phyloP scores from a whole-genome alignment of 2,888 invertebrate species.

The Eustalomyia histrio region DNA sequence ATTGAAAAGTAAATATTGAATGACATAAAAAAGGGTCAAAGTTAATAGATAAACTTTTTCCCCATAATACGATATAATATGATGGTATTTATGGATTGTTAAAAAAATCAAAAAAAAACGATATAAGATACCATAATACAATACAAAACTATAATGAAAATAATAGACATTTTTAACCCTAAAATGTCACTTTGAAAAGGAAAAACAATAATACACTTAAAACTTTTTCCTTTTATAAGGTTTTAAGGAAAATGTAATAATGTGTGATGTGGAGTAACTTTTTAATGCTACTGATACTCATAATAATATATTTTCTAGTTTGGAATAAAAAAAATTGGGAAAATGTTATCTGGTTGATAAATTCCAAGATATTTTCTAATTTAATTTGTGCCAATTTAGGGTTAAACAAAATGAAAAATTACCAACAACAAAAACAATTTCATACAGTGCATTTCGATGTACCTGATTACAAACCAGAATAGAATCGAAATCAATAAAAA shows the following conservation, averaged over 20 bases:
- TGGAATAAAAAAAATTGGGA: too few species aligned
- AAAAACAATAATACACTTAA: too few species aligned
- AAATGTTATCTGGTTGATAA: too few species aligned
- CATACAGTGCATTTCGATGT: too few species aligned
- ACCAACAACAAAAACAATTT: neutral
- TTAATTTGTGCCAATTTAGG: neutral
- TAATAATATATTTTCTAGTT: too few species aligned
- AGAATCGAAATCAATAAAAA: too few species aligned
- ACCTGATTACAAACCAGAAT: too few species aligned
- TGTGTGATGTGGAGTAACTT: too few species aligned
- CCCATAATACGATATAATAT: neutral
- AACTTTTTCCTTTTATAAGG: too few species aligned
- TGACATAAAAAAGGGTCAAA: conserved; percentile 49
- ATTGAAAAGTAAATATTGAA: conserved; percentile 53
- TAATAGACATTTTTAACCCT: neutral
- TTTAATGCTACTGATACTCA: too few species aligned
- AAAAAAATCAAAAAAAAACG: conserved; percentile 4
- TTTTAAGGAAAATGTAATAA: too few species aligned
- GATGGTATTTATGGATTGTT: conserved; percentile 15
- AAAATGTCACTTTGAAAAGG: neutral
- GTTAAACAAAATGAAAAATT: neutral
- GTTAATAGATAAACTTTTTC: conserved; percentile 53
- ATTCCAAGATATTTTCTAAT: too few species aligned
- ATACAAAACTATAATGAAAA: neutral
- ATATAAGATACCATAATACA: neutral